These are phyloP conservation scores for Mesodorylaimus sp. DNA, from an alignment of 2,888 invertebrate genomes.

Conservation along the genomic window DNA sequence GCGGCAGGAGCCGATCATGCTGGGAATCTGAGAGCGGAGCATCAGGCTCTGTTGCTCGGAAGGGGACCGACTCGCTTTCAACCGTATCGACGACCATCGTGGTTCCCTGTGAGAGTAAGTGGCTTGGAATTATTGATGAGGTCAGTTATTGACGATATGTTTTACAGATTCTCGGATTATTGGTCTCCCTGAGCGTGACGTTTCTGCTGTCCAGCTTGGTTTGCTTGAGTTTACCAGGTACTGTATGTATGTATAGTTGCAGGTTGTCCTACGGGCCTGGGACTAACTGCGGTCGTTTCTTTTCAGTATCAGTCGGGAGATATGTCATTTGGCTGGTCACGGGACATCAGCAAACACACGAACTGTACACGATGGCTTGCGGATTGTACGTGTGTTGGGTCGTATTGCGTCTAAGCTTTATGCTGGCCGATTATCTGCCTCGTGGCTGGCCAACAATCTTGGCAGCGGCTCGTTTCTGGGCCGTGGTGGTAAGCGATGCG, in stretches of 20 bases:
- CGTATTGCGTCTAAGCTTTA: conserved; percentile 56
- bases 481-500: conserved; percentile 28
- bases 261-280: too few relatives aligned
- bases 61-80: conserved; percentile 59
- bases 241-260: conserved; percentile 3
- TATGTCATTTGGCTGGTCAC: conserved; percentile 14
- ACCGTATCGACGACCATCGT: conserved; percentile 65
- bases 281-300: too few relatives aligned
- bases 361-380: conserved; percentile 82
- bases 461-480: conserved; percentile 22
- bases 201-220: conserved; percentile 63
- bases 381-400: conserved; percentile 90
- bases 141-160: conserved; percentile 10
- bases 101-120: conserved; percentile 46
- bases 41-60: conserved; percentile 67
- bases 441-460: conserved; percentile 53
- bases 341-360: conserved; percentile 53
- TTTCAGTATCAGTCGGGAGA: conserved; percentile 49
- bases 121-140: not conserved
- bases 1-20: conserved; percentile 6
- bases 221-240: conserved; percentile 60
- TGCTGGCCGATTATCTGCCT: conserved; percentile 68
- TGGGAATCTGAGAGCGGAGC: conserved; percentile 53
- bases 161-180: conserved; percentile 38
- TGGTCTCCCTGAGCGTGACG: conserved; percentile 61